Evolutionary conservation across 2,113 vertebrate genomes (phyloP).

Genomic region (Dicentrarchus labrax): DNA sequence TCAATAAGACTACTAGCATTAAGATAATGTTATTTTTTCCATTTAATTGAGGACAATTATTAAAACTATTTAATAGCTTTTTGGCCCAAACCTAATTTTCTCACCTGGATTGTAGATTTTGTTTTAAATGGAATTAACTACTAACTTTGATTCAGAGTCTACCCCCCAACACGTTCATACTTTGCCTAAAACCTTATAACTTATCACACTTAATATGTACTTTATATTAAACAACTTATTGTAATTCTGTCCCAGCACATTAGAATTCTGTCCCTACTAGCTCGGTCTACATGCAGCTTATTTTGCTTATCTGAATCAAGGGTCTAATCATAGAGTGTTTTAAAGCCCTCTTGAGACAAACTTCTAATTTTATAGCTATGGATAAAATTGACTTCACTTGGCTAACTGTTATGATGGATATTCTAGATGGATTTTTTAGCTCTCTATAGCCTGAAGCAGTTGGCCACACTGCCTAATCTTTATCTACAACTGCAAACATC

Average conservation of each 20-base stretch:
- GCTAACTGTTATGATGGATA: not conserved
- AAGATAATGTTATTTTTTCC: not conserved
- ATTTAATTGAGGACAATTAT: not conserved
- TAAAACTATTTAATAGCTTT: not conserved
- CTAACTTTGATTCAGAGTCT: not conserved
- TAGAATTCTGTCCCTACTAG: not conserved
- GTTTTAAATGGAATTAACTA: not conserved
- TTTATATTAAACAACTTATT: not conserved
- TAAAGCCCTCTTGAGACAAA: not conserved
- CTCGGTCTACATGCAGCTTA: not conserved
- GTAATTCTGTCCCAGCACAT: not conserved
- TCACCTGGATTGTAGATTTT: not conserved
- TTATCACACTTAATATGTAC: not conserved
- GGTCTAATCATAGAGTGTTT: not conserved
- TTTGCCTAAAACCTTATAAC: not conserved
- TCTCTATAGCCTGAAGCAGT: not conserved
- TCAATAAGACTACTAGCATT: not conserved
- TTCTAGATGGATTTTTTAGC: not conserved
- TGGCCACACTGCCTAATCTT: not conserved
- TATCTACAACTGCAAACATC: constrained; percentile 12
- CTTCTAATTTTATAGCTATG: not conserved
- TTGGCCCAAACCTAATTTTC: not conserved
- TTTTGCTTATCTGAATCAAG: not conserved
- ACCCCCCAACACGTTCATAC: too few species aligned
- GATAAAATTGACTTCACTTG: constrained; percentile 5